phyloP scores from a whole-genome alignment of 2,113 vertebrate species.

The Notarius quadriscutis region DNA sequence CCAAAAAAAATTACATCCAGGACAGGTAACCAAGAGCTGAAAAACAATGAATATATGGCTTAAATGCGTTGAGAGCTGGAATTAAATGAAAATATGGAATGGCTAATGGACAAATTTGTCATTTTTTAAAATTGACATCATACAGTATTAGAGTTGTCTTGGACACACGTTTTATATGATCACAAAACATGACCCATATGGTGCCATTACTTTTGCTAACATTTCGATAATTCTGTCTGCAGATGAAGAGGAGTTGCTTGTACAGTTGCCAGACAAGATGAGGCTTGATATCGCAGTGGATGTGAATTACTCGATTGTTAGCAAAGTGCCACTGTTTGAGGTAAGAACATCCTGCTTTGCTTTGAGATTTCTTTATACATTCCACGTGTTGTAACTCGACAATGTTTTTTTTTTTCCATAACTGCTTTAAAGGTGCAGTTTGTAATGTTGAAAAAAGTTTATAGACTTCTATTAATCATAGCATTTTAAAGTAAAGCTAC shows the following conservation, averaged over 20 bases:
- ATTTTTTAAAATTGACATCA: not conserved
- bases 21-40: not conserved
- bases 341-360: slow-evolving; percentile 60
- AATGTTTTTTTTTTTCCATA: not conserved
- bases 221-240: slow-evolving; percentile 5
- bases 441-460: not conserved
- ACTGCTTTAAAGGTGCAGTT: not conserved
- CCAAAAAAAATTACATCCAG: not conserved
- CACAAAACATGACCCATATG: not conserved
- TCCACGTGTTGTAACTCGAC: not conserved
- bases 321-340: slow-evolving; percentile 96
- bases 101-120: not conserved
- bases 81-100: not conserved
- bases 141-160: not conserved
- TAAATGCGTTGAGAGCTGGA: not conserved
- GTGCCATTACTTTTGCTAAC: not conserved
- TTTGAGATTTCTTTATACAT: not conserved
- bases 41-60: not conserved
- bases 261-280: slow-evolving; percentile 96
- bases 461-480: not conserved
- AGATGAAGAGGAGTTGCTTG: slow-evolving; percentile 93
- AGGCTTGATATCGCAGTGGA: slow-evolving; percentile 91
- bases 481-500: not conserved
- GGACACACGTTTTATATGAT: not conserved
- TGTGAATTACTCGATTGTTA: slow-evolving; percentile 91